A percentile compares a stretch with the other conserved stretches of the same genome.
phyloP scores from a whole-genome alignment of 35 echinoderm and acorn worm genomes.

The Nesometra sesokonis region DNA sequence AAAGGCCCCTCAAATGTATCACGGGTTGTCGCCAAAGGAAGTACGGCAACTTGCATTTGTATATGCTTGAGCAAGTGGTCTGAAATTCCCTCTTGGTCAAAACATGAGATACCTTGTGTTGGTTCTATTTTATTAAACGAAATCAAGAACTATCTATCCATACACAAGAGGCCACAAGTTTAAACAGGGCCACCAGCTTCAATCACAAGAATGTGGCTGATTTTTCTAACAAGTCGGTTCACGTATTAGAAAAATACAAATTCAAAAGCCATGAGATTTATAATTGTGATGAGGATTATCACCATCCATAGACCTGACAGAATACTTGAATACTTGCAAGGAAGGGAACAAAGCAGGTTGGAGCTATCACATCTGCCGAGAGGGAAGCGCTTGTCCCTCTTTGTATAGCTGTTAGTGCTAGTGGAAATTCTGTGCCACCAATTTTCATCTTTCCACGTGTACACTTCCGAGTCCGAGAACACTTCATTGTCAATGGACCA shows the following conservation, averaged over 20 bases:
- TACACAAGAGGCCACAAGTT: too few relatives aligned
- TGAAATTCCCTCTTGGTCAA: too few relatives aligned
- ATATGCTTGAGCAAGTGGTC: too few relatives aligned
- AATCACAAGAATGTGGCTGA: not conserved
- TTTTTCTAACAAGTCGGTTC: constrained; percentile 12
- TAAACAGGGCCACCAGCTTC: too few relatives aligned
- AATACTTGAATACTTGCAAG: constrained; percentile 16
- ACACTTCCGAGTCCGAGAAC: constrained; percentile 22
- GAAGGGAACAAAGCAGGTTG: constrained; percentile 26
- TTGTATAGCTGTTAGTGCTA: constrained; percentile 6
- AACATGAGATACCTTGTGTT: too few relatives aligned
- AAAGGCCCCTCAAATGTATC: too few relatives aligned
- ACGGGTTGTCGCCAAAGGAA: too few relatives aligned
- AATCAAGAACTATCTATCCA: too few relatives aligned
- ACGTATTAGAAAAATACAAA: constrained; percentile 9
- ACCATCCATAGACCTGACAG: constrained; percentile 4
- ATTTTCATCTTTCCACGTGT: constrained; percentile 24
- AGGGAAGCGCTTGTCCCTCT: constrained; percentile 7
- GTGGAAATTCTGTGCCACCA: constrained; percentile 10
- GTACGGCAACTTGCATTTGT: too few relatives aligned
- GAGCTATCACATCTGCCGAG: constrained; percentile 7
- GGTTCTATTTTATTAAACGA: too few relatives aligned
- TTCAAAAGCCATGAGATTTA: not conserved
- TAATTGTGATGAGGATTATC: constrained; percentile 18
- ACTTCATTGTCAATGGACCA: constrained; percentile 20